phyloP scores from a whole-genome alignment of 2,113 vertebrate genomes.

The Sceloporus tristichus region DNA sequence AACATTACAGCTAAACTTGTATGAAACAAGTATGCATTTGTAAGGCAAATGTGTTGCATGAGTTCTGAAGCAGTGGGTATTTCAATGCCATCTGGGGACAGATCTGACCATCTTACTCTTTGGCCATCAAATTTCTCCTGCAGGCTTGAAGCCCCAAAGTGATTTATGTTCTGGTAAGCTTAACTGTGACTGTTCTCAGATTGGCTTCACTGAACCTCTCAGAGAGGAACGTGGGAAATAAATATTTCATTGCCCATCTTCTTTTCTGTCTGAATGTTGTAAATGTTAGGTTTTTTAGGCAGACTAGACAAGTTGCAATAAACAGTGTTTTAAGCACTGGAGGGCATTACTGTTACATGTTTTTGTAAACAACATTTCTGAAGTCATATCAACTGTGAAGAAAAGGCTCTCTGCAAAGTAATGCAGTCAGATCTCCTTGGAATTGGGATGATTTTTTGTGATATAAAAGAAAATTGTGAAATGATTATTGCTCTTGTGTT shows the following conservation, averaged over 20 bases:
- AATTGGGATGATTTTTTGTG: not conserved
- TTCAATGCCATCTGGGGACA: not conserved
- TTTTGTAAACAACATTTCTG: conserved; percentile 17
- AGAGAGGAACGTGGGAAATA: not conserved
- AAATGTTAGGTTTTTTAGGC: not conserved
- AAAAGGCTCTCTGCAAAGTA: not conserved
- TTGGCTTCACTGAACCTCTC: not conserved
- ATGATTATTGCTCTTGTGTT: rapidly evolving
- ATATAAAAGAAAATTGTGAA: not conserved
- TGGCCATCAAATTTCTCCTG: not conserved
- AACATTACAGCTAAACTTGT: not conserved
- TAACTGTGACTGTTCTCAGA: not conserved
- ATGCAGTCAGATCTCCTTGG: not conserved
- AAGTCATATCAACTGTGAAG: not conserved
- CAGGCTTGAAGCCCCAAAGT: not conserved
- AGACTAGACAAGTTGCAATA: not conserved
- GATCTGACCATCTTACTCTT: not conserved
- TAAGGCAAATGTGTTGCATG: not conserved
- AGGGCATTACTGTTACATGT: not conserved
- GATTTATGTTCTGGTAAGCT: not conserved
- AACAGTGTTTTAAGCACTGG: not conserved
- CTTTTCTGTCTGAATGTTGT: not conserved
- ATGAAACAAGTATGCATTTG: not conserved
- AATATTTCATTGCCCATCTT: not conserved
- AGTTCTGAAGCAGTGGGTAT: not conserved